Base-by-base conservation (phyloP, 1,140 invertebrate genomes). In the Drosophila parvula region DNA sequence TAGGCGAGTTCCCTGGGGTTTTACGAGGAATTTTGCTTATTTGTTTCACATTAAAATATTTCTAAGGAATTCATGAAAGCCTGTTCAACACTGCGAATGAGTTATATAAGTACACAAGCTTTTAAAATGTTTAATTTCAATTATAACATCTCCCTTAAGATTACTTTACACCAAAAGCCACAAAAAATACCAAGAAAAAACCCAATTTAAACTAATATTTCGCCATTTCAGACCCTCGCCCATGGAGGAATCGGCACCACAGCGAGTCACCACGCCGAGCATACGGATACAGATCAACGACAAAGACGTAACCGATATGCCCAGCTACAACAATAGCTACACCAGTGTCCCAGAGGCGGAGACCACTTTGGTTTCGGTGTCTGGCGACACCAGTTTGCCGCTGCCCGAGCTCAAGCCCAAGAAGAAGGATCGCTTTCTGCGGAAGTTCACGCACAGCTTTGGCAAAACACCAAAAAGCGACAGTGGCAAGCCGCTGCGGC, bases 271-370 rank as follows among this genome's bases (percentile, higher is more conserved):
- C n/a, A 78, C 88, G 12, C 83, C 82, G 18, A 90, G 79, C 40
- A 81, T 85, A 41, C 79, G 86, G 22, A 90, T 90, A 34, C 63
- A 86, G 28, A 65, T 85, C 48, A 78, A 69, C 8, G 86, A 78
- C 44, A 67, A 74, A 30, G 77, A 88, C n/a, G 50, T 82, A 4
- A 82, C 79, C 43, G 83, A 86, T n/a, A 47, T 79, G 47, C 63
- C 78, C 36, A 85, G 75, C 55, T 71, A 68, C 40, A 79, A 56
- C 44, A 53, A 59, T 34, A 53, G 58, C 60, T 48, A 43, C 58
- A 48, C 74, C 40, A 55, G 34, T 55, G 43, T 40, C 10, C 30
- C 74, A 2, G 62, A 77, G 11, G 73, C 64, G 36, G 74, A 77
- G 5, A 30, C 73, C 48, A 58, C 74, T 0, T 18, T 77, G 11